Evolutionary conservation across 2,888 invertebrate genomes (phyloP).

Genomic region (Adelphocoris suturalis): DNA sequence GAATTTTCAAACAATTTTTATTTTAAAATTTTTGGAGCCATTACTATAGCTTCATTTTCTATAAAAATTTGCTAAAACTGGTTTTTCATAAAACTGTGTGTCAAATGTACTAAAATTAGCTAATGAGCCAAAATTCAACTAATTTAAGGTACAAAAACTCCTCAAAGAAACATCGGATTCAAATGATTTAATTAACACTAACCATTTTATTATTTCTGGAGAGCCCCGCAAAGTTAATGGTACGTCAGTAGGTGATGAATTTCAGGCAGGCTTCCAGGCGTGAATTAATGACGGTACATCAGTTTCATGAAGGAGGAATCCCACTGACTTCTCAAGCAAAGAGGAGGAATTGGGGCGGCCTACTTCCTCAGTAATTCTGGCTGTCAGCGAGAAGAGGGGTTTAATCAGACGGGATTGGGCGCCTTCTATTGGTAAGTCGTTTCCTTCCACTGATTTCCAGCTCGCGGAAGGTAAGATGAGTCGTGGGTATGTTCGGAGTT

Average conservation of each 20-base stretch:
- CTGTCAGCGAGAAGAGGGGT: neutral
- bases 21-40: too few relatives aligned
- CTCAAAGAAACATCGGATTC: too few relatives aligned
- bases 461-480: constrained; percentile 1
- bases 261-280: constrained; percentile 1
- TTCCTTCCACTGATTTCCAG: constrained; percentile 6
- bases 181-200: too few relatives aligned
- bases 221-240: neutral
- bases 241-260: constrained; percentile 22
- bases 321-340: constrained; percentile 5
- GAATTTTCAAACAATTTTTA: too few relatives aligned
- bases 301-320: constrained; percentile 23
- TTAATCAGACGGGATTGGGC: constrained; percentile 26
- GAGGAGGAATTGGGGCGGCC: constrained; percentile 24
- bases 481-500: neutral
- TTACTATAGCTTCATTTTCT: too few relatives aligned
- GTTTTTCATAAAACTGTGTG: too few relatives aligned
- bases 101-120: too few relatives aligned
- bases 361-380: constrained; percentile 8
- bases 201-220: neutral
- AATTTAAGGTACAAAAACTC: too few relatives aligned
- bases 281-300: constrained; percentile 8
- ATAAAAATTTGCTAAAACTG: too few relatives aligned
- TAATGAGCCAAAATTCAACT: too few relatives aligned
- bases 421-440: constrained; percentile 25